Evolutionary conservation across 2,888 invertebrate genomes (phyloP), one percentile per base, ranked within the genome.

Genomic region (Sturmia bella): DNA sequence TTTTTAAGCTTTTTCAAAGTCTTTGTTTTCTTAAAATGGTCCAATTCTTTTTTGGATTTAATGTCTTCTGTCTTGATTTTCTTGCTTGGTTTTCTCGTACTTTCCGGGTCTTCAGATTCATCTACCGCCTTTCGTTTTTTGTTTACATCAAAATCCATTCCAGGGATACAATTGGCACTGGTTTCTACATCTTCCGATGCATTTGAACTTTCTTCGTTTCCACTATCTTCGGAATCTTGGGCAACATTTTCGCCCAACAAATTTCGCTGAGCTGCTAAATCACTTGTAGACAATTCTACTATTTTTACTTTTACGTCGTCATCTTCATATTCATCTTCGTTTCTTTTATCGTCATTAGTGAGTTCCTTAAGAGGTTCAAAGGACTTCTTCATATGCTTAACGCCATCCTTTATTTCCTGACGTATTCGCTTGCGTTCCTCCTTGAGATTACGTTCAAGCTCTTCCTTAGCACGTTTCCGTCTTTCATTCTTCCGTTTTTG

Each of bases 231-330:
- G n/a, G 87, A 85, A 89, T 74, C 86, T 13, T 70, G 85, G 0
- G 93, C 92, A 87, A 91, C 92, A 88, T 96, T 96, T 73, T 93
- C 92, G 9, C 96, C 96, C 80, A 96, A 95, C 89, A 95, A 94
- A 86, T 95, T 93, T 85, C 94, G 93, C 87, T 93, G 93, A 76
- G 94, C 92, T n/a, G 95, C 94, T 50, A 96, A 91, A 66, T 94
- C 94, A 78, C 93, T 93, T 45, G 95, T 91, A 17, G 95, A 94
- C 9, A 96, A 90, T 88, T 96, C 95, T 0, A 95, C 92, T 79
- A 96, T 94, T 92, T 95, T 95, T 0, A 96, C 95, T 84, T 94
- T 95, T 0, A 95, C 95, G 88, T 95, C 94, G 45, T 94, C 94
- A 85, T 95, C 94, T 89, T 96, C 94, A 90, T 95, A 95, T 86